A percentile compares a stretch with the other conserved stretches of the same genome.
Evolutionary conservation across 2,797 vertebrate genomes (phyloP).

Genomic region (Protosalanx chinensis): DNA sequence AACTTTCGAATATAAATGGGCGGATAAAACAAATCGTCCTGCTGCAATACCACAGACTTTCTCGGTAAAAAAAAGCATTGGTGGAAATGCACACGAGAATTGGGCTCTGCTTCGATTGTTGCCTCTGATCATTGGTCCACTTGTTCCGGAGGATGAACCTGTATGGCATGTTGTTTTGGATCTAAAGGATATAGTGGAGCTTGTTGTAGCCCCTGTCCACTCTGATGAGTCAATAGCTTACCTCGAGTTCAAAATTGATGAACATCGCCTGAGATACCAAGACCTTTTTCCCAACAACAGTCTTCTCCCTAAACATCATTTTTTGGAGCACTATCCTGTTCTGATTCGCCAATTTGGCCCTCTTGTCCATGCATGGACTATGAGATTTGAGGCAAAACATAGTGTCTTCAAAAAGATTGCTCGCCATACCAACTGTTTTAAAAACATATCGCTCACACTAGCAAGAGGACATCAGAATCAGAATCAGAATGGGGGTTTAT

Average conservation of each 20-base stretch:
- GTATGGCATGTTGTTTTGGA: conserved; percentile 17
- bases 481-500: no score
- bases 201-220: conserved; percentile 18
- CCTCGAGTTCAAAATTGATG: conserved; percentile 18
- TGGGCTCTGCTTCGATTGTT: conserved; percentile 24
- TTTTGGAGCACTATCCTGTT: conserved; percentile 26
- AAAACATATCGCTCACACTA: conserved; percentile 23
- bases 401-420: conserved; percentile 26
- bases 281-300: conserved; percentile 18
- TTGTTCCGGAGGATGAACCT: conserved; percentile 10
- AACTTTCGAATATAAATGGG: conserved; percentile 18
- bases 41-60: conserved; percentile 17
- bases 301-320: conserved; percentile 34
- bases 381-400: conserved; percentile 27
- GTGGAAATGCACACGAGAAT: conserved; percentile 22
- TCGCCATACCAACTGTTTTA: conserved; percentile 16
- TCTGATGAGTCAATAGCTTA: conserved; percentile 4
- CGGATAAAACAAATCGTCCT: conserved; percentile 18
- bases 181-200: conserved; percentile 18
- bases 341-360: conserved; percentile 34
- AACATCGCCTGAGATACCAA: conserved; percentile 24
- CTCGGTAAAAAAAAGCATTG: conserved; percentile 17
- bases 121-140: conserved; percentile 21
- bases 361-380: conserved; percentile 32
- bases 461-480: conserved; percentile 25